These are phyloP conservation scores for Chrysolina haemoptera DNA, from an alignment of 2,888 invertebrate species.

Conservation along the genomic window DNA sequence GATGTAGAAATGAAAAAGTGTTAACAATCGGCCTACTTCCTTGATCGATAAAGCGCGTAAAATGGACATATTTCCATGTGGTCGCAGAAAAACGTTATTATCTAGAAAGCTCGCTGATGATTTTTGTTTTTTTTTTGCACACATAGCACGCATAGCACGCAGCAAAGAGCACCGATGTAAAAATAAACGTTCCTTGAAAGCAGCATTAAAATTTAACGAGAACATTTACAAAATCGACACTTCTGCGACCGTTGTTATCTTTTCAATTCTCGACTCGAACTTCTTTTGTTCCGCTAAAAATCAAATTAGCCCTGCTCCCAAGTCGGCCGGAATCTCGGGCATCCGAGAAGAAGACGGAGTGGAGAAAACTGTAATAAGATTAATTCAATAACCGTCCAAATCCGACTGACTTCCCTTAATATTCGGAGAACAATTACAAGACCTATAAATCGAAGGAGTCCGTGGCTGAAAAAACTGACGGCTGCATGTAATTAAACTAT, in stretches of 20 bases:
- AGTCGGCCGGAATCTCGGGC: constrained; percentile 7
- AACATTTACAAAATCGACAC: constrained; percentile 16
- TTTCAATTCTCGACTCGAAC: constrained; percentile 14
- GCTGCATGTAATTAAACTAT: constrained; percentile 51
- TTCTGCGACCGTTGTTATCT: constrained; percentile 3
- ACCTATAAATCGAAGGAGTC: constrained; percentile 47
- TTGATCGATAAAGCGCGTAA: too few species aligned
- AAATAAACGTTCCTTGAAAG: background rate
- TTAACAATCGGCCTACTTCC: too few species aligned
- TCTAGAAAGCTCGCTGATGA: too few species aligned
- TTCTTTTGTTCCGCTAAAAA: constrained; percentile 19
- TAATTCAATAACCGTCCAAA: constrained; percentile 53
- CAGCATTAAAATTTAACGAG: background rate
- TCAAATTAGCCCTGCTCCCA: constrained; percentile 12
- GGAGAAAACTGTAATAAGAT: constrained; percentile 48
- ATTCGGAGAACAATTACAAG: constrained; percentile 52
- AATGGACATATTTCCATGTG: too few species aligned
- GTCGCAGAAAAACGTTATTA: too few species aligned
- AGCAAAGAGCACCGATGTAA: background rate
- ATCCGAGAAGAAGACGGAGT: constrained; percentile 16
- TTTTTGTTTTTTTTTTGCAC: too few species aligned
- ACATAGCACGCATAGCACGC: too few species aligned
- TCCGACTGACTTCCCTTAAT: constrained; percentile 39
- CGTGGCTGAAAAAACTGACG: constrained; percentile 27
- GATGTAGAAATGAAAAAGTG: too few species aligned